Conservation (phyloP, 2,888 invertebrate genomes). For the Mylabris sibirica region DNA sequence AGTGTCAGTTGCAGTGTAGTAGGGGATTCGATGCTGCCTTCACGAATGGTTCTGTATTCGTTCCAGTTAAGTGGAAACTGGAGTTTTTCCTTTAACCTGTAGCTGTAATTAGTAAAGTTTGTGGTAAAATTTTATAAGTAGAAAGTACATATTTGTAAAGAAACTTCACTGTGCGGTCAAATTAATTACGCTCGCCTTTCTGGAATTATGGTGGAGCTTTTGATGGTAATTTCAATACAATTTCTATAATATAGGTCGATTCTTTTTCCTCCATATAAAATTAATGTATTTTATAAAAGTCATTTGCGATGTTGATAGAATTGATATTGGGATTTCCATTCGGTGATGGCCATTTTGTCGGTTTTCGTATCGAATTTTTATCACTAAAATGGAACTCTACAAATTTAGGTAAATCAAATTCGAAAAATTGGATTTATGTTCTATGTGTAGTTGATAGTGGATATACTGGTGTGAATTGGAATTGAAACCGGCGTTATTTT, state of each 20-base stretch:
- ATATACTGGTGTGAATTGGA: constrained; percentile 9
- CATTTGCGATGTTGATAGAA: neutral
- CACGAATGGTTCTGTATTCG: neutral
- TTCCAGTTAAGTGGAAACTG: neutral
- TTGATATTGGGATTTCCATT: neutral
- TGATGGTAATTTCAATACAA: constrained; percentile 10
- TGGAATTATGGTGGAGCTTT: neutral
- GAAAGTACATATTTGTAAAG: neutral
- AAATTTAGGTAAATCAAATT: constrained; percentile 17
- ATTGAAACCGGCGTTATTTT: neutral
- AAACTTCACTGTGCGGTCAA: neutral
- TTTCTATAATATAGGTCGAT: too few relatives aligned
- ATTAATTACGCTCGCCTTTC: constrained; percentile 1
- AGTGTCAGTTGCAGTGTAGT: neutral
- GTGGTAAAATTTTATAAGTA: constrained; percentile 4
- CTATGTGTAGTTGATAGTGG: neutral
- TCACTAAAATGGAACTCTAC: constrained; percentile 10
- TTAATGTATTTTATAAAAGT: neutral
- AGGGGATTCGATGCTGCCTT: too few relatives aligned
- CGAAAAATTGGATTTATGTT: constrained; percentile 16
- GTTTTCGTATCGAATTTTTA: constrained; percentile 8
- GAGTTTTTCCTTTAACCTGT: neutral
- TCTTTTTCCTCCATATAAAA: neutral
- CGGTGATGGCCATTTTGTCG: constrained; percentile 4
- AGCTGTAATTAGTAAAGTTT: constrained; percentile 8